Conservation (phyloP, 2,113 vertebrate genomes). For the Aldabrachelys gigantea region DNA sequence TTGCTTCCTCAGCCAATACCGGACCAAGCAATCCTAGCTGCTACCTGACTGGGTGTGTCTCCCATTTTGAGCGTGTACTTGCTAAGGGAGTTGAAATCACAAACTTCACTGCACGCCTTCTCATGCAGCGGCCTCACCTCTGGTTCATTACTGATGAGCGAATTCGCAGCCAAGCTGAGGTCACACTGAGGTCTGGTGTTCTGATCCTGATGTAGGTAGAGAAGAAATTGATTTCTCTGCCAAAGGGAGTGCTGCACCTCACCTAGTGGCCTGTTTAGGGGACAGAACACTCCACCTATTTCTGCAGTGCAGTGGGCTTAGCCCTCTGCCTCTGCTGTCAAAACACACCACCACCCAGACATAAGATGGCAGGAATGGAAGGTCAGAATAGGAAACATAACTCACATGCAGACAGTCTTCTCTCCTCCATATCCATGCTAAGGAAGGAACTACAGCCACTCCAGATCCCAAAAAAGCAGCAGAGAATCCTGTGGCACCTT, state of each 20-base stretch:
- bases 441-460: neutral
- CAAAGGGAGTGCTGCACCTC: neutral
- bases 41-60: neutral
- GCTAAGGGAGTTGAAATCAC: accelerated
- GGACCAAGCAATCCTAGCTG: neutral
- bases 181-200: neutral
- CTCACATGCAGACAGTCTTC: neutral
- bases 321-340: neutral
- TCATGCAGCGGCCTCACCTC: neutral
- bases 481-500: too few species aligned
- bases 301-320: neutral
- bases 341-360: neutral
- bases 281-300: neutral
- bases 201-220: neutral
- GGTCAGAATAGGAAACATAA: neutral
- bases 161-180: neutral
- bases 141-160: neutral
- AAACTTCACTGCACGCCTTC: accelerated
- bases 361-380: neutral
- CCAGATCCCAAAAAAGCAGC: neutral
- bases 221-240: neutral
- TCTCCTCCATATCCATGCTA: neutral
- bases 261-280: neutral
- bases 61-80: neutral
- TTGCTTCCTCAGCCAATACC: neutral